Evolutionary conservation across 2,113 vertebrate species (phyloP), one percentile per base, ranked within the genome.

Genomic region (Micronycteris hirsuta): DNA sequence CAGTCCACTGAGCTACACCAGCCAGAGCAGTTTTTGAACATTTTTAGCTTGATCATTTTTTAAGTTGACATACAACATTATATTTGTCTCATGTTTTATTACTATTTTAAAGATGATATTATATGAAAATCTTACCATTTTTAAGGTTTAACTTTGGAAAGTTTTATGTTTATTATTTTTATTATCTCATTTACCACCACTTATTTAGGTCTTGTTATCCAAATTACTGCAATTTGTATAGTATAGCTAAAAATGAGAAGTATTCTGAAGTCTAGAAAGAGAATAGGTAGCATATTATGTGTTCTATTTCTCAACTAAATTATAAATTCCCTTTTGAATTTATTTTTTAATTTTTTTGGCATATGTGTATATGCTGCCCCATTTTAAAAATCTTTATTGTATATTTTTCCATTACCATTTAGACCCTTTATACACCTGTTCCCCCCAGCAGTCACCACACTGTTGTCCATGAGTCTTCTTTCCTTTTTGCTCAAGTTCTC

Each of bases 31-130:
- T 92, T 92, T 71, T 82, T n/a, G 26, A 73, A 54, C 31, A 78
- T 73, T 76, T 94, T 84, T 61, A 67, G 11, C 7, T 85, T n/a
- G n/a, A n/a, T n/a, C n/a, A n/a, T n/a, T 95, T 95, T 86, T 38
- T 54, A 56, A n/a, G 43, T 71, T 88, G 20, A 63, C 19, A 52
- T 80, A 74, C 43, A 85, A 52, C 19, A 33, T n/a, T 74, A 43
- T 73, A n/a, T 56, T 70, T 28, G n/a, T 71, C 80, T 87, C 74
- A 61, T 80, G 88, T 58, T 74, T 84, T 88, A 47, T 94, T 89
- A n/a, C n/a, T n/a, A 54, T 94, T 81, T 89, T 33, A 74, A 63
- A 24, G n/a, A n/a, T n/a, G n/a, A n/a, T n/a, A n/a, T n/a, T 87
- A 24, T 87, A 41, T 78, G 63, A 86, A 61, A 74, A 77, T 38